A percentile compares a stretch with the other conserved stretches of the same genome.
phyloP scores from a whole-genome alignment of 2,888 invertebrate species.

The Scaptomyza caliginosa region DNA sequence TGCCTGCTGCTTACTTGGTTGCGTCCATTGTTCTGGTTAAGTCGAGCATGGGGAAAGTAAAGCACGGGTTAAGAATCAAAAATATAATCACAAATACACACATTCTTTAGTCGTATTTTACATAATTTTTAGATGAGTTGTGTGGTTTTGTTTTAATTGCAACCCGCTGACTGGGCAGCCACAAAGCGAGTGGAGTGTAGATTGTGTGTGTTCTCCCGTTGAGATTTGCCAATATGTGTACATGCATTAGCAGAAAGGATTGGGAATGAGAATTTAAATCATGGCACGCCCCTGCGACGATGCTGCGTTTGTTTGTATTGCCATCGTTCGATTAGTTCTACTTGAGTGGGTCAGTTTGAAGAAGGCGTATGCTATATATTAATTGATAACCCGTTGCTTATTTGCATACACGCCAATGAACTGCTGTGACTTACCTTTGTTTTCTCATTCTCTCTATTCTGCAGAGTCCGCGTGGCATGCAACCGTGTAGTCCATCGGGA shows the following conservation, averaged over 20 bases:
- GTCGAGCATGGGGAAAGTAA: slow-evolving; percentile 61
- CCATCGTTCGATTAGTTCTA: slow-evolving; percentile 55
- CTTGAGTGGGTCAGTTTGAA: slow-evolving; percentile 53
- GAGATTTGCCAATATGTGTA: not conserved
- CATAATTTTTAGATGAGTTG: slow-evolving; percentile 40
- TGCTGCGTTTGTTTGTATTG: slow-evolving; percentile 74
- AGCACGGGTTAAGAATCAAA: slow-evolving; percentile 65
- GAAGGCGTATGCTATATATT: slow-evolving; percentile 65
- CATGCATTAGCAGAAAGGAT: not conserved
- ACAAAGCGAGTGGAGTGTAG: slow-evolving; percentile 27
- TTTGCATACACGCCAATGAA: slow-evolving; percentile 62
- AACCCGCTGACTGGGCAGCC: slow-evolving; percentile 74
- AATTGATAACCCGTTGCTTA: slow-evolving; percentile 81
- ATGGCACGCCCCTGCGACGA: slow-evolving; percentile 76
- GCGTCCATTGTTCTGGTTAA: slow-evolving; percentile 59
- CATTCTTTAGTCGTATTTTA: slow-evolving; percentile 19
- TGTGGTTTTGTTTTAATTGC: slow-evolving; percentile 75
- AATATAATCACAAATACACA: not conserved
- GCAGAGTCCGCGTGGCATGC: slow-evolving; percentile 85
- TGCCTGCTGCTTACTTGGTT: not conserved
- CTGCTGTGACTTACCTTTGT: slow-evolving; percentile 30
- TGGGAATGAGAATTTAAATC: slow-evolving; percentile 61
- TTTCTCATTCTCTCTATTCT: slow-evolving; percentile 12
- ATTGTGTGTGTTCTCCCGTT: slow-evolving; percentile 15
- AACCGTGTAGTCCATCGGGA: slow-evolving; percentile 85